Base-by-base conservation (phyloP, 2,888 invertebrate species). In the Nymphalis urticae region DNA sequence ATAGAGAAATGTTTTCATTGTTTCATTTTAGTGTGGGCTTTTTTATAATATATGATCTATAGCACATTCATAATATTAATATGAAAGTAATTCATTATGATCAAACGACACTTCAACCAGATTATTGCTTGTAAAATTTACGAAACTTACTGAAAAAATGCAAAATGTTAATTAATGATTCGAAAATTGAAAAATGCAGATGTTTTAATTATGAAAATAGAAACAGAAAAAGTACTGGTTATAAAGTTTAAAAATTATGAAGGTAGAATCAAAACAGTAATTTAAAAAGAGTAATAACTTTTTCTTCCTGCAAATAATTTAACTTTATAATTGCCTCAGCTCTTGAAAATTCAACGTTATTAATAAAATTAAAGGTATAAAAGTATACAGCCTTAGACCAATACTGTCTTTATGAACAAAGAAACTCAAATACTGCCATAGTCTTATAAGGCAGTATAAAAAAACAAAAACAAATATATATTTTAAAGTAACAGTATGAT, bases 321-420 rank as follows among this genome's bases (percentile, higher is more conserved):
- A 70, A 67, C 70, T 70, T 67, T 63, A 70, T 63, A 70, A 70
- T 66, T 66, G 62, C 48, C 48, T 7, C 50, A 50, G 51, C 63
- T 59, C 53, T 54, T 48, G 53, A 48, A 66, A 61, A n/a, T n/a
- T n/a, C n/a, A n/a, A n/a, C n/a, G n/a, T n/a, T n/a, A n/a, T 47
- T 65, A 53, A 61, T 47, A 68, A 53, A 61, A 61, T 42, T 59
- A 36, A 59, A 21, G 21, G 17, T 36, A 60, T 19, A 60, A 68
- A 59, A 60, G 21, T 60, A 48, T 53, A 64, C 54, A 60, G 53
- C 24, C 21, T 7, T 27, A 24, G 19, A 61, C 24, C 32, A 24
- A 24, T 21, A 27, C 4, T 27, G 5, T 21, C 4, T 24, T 24
- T 16, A 42, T 10, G 42, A 42, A 42, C 42, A 21, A 21, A 24